phyloP scores from a whole-genome alignment of 2,113 vertebrate species.

The Callipepla squamata region DNA sequence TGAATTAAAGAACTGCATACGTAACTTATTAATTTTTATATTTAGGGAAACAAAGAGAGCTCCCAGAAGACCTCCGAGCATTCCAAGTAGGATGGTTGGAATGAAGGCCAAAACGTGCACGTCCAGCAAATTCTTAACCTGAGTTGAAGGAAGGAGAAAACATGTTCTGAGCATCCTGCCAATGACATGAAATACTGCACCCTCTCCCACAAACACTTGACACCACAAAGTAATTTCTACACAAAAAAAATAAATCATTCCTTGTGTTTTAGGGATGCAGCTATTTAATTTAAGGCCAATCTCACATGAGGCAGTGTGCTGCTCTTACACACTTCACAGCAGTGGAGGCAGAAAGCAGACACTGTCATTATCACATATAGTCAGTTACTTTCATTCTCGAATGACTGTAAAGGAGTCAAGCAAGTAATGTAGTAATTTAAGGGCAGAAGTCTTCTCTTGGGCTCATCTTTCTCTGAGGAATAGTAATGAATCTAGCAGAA shows the following conservation, averaged over 20 bases:
- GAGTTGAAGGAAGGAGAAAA: slow-evolving; percentile 8
- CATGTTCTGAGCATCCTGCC: slow-evolving; percentile 5
- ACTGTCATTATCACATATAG: neutral
- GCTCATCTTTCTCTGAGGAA: neutral
- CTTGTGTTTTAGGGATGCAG: neutral
- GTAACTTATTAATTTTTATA: slow-evolving; percentile 62
- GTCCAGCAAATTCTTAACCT: slow-evolving; percentile 65
- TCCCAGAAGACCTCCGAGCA: slow-evolving; percentile 64
- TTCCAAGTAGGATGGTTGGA: slow-evolving; percentile 47
- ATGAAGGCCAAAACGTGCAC: slow-evolving; percentile 56
- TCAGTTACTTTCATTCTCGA: neutral
- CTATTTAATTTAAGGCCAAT: neutral
- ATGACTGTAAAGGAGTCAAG: neutral
- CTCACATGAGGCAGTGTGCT: neutral
- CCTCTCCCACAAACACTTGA: neutral
- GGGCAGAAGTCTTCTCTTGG: neutral
- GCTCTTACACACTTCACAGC: neutral
- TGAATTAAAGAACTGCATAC: slow-evolving; percentile 44
- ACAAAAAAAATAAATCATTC: slow-evolving; percentile 16
- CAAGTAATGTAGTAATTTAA: neutral
- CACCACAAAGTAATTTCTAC: neutral
- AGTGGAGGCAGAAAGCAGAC: neutral
- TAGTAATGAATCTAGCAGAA: neutral
- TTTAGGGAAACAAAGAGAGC: slow-evolving; percentile 57
- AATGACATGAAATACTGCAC: slow-evolving; percentile 5